Evolutionary conservation across 2,113 vertebrate species (phyloP), one percentile per base, ranked within the genome.

Genomic region (Cavia porcellus): DNA sequence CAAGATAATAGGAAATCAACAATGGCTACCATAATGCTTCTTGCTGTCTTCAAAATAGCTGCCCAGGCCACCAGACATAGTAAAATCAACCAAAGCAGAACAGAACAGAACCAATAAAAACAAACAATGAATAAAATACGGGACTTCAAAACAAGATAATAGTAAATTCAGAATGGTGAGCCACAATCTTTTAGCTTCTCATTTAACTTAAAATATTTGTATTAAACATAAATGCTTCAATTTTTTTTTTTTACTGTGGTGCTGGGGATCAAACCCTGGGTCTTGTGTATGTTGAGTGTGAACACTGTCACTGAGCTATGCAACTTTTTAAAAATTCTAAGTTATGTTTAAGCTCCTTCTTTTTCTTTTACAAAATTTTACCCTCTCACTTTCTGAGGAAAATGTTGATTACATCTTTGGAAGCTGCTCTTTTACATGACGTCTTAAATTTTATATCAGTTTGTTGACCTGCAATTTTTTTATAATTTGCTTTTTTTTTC

Each of bases 401-500:
- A 75, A 92, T 42, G 80, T 55, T 62, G 52, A 83, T 83, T 75
- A 8, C 3, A 7, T 38, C 35, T 85, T 90, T 79, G 86, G 83
- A 87, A 83, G 35, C n/a, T 62, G 10, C 32, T 94, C 25, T 57
- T 80, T 96, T 52, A 88, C 59, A 55, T 66, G 87, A 82, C 61
- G 50, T 13, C 13, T 87, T 45, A 30, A 89, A 72, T 70, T 88
- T 74, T 75, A 74, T 19, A 87, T 79, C 14, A 96, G 72, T 35
- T 61, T 95, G n/a, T 77, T 96, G 47, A 77, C n/a, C 61, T 79
- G 5, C 24, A 38, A 35, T 66, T 72, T 45, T 52, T 75, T 59
- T 12, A 75, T 83, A 68, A 84, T 88, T 83, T 79, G 2, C 62
- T 55, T 57, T 94, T 84, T 57, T 86, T 94, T 90, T 50, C 52